Percentiles rank a stretch among this genome's conserved stretches.
Evolutionary conservation across 2,113 vertebrate genomes (phyloP).

Genomic region (Pitta sordida): DNA sequence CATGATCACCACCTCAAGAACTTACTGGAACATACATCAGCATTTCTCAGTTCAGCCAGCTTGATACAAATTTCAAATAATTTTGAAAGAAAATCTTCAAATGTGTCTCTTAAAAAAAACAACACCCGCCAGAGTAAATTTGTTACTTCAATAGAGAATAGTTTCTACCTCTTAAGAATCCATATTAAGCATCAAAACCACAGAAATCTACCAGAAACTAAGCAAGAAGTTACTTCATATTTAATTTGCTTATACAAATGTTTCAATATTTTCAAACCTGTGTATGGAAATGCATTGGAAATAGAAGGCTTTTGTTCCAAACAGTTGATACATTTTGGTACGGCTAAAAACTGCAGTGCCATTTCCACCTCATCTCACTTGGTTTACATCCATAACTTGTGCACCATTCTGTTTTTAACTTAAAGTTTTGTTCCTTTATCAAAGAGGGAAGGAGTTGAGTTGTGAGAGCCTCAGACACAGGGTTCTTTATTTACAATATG

Average conservation of each 20-base stretch:
- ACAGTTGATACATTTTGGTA: not conserved
- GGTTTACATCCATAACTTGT: not conserved
- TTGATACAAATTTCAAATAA: not conserved
- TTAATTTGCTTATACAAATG: not conserved
- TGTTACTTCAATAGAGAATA: not conserved
- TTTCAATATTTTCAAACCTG: not conserved
- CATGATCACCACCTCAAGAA: not conserved
- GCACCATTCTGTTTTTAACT: not conserved
- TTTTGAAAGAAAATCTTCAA: not conserved
- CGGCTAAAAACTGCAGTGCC: not conserved
- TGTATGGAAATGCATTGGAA: not conserved
- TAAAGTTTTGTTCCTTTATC: not conserved
- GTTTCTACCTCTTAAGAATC: not conserved
- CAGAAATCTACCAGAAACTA: not conserved
- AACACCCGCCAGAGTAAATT: not conserved
- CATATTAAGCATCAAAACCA: not conserved
- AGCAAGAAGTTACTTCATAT: not conserved
- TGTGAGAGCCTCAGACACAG: not conserved
- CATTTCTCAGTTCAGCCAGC: not conserved
- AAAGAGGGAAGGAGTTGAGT: not conserved
- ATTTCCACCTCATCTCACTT: not conserved
- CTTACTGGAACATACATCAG: not conserved
- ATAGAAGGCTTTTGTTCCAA: not conserved
- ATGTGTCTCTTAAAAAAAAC: not conserved
- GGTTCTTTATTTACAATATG: not conserved